phyloP scores from a whole-genome alignment of 2,113 vertebrate genomes.

The Prolemur simus region DNA sequence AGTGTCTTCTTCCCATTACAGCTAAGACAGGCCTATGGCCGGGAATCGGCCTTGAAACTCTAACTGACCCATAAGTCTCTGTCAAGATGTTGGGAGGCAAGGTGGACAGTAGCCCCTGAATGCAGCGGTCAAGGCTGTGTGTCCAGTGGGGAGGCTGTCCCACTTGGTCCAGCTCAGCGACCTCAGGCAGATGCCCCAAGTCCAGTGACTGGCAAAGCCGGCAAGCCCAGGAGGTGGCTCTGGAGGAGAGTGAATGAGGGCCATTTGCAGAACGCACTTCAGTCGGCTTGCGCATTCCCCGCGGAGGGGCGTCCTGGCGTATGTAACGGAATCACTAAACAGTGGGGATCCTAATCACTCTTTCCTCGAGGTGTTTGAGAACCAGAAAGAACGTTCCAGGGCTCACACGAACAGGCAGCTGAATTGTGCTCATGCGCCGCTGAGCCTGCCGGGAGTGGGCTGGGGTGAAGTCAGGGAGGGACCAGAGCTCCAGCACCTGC shows the following conservation, averaged over 20 bases:
- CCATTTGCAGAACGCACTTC: conserved; percentile 75
- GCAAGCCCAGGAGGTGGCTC: conserved; percentile 75
- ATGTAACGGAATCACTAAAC: conserved; percentile 77
- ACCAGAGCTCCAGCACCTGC: conserved; percentile 22
- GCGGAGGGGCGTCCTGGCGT: neutral
- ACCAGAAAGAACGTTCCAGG: conserved; percentile 71
- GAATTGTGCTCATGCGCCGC: conserved; percentile 74
- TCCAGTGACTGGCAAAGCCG: conserved; percentile 76
- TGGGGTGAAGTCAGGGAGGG: conserved; percentile 55
- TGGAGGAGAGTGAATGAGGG: conserved; percentile 81
- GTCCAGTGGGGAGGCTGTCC: neutral
- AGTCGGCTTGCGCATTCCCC: neutral
- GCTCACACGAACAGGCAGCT: conserved; percentile 72
- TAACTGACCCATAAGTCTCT: neutral
- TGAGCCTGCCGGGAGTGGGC: conserved; percentile 46
- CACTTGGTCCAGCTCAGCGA: rapidly evolving
- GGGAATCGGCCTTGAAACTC: neutral
- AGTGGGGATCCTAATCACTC: conserved; percentile 58
- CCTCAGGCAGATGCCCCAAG: neutral
- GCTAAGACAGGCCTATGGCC: neutral
- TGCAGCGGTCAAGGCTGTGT: rapidly evolving
- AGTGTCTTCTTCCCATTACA: neutral
- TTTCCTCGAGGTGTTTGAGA: conserved; percentile 76
- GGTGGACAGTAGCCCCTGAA: rapidly evolving
- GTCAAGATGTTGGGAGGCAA: neutral